Percentiles rank a stretch among this genome's conserved stretches.
phyloP scores from a whole-genome alignment of 37 sponge, comb jelly and placozoan genomes.

The Bolinopsis microptera region DNA sequence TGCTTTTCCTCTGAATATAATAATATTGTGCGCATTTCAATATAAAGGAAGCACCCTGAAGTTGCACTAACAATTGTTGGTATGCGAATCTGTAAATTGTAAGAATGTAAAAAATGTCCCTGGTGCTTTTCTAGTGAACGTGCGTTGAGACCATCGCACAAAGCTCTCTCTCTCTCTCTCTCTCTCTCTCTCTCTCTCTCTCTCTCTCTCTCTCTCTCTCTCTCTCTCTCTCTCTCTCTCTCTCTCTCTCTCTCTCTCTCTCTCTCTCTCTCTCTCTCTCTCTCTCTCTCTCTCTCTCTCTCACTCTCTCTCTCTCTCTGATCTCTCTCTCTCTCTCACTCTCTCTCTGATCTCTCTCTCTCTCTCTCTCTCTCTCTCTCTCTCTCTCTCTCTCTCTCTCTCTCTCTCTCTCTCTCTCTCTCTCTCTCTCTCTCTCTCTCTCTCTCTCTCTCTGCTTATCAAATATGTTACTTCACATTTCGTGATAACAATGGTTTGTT shows the following conservation, averaged over 20 bases:
- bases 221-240: background rate
- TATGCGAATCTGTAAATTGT: background rate
- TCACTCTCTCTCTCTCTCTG: too few relatives aligned
- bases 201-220: background rate
- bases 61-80: background rate
- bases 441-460: background rate
- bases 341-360: too few relatives aligned
- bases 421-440: slow-evolving; percentile 7
- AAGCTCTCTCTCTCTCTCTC: background rate
- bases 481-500: too few relatives aligned
- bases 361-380: background rate
- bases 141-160: too few relatives aligned
- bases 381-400: background rate
- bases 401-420: background rate
- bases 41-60: background rate
- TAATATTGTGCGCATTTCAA: background rate
- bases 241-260: background rate
- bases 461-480: background rate
- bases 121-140: background rate
- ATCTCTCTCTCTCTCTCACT: too few relatives aligned
- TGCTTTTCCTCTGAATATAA: background rate
- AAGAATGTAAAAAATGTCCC: background rate
- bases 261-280: background rate
- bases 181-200: background rate
- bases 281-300: background rate